Evolutionary conservation across 2,797 vertebrate genomes (phyloP), one percentile per base, ranked within the genome.

Genomic region (Champsocephalus gunnari): DNA sequence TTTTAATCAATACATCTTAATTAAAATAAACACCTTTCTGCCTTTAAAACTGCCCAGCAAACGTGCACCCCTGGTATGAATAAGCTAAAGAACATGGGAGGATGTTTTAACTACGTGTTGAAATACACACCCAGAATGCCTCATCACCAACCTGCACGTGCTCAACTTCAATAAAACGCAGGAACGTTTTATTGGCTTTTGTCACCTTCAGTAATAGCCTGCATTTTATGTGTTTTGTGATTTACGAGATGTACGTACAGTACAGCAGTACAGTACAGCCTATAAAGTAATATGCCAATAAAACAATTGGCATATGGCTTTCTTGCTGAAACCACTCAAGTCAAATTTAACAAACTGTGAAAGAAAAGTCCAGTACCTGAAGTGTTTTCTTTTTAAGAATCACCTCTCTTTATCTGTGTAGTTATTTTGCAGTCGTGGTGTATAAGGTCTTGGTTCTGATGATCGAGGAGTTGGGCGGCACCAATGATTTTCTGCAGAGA

Each of bases 361-460:
- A 47, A 48, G 24, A 49, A 9, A 16, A 16, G 3, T 28, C 49
- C 12, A 51, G 1, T n/a, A 7, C 14, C 3, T 3, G 24, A 12
- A 55, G 43, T 17, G 32, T 51, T 58, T 45, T 11, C 28, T 28
- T 28, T 28, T 21, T 71, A 14, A 41, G 9, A 32, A 24, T 32
- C 1, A 3, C 55, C 19, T 38, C 7, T 57, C n/a, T 47, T 57
- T 72, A 12, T 83, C 9, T 73, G 65, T 84, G 45, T 56, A 96
- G 96, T 81, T 97, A 97, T 90, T 96, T 96, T 92, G 94, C 96
- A 73, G 89, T 96, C 13, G 95, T 96, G 68, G 95, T 97, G 81
- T 96, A 96, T 88, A 96, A 97, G 83, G 88, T 96, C 85, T 84
- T 96, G 90, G 61, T 94, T 64, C 92, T 97, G 93, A 77, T 98